phyloP scores from a whole-genome alignment of 2,113 vertebrate genomes.

The Pholis gunnellus region DNA sequence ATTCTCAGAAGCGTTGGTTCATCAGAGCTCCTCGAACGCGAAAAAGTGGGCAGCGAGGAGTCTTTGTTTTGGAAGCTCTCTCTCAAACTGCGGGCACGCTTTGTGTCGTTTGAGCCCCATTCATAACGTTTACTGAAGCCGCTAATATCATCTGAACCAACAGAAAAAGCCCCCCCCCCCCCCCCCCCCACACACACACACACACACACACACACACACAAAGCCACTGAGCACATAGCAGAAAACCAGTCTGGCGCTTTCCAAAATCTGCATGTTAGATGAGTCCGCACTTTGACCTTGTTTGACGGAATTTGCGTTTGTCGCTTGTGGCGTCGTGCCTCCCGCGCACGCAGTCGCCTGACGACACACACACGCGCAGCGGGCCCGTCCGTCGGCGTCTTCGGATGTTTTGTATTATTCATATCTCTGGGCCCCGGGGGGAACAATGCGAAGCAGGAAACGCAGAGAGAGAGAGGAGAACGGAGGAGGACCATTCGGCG shows the following conservation, averaged over 20 bases:
- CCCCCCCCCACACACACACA: no score
- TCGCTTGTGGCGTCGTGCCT: constrained; percentile 21
- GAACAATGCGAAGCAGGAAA: constrained; percentile 1
- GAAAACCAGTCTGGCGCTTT: neutral
- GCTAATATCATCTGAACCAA: constrained; percentile 32
- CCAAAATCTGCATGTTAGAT: neutral
- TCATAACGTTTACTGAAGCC: constrained; percentile 45
- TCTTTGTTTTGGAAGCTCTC: neutral
- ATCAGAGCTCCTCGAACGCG: constrained; percentile 14
- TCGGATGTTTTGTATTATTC: constrained; percentile 35
- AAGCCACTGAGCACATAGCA: neutral
- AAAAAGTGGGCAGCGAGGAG: neutral
- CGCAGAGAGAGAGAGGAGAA: constrained; percentile 23
- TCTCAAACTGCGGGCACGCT: constrained; percentile 30
- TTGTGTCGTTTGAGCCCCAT: constrained; percentile 11
- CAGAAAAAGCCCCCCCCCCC: constrained; percentile 5
- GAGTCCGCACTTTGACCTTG: neutral
- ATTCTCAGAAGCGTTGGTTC: constrained; percentile 5
- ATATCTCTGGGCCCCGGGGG: constrained; percentile 6
- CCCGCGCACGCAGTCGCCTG: neutral
- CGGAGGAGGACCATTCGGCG: constrained; percentile 56
- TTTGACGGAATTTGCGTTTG: constrained; percentile 35
- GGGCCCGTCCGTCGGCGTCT: no score
- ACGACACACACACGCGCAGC: neutral
- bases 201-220: no score